These are phyloP conservation scores for Unio pictorum DNA, from an alignment of 2,888 invertebrate genomes.

Conservation along the genomic window DNA sequence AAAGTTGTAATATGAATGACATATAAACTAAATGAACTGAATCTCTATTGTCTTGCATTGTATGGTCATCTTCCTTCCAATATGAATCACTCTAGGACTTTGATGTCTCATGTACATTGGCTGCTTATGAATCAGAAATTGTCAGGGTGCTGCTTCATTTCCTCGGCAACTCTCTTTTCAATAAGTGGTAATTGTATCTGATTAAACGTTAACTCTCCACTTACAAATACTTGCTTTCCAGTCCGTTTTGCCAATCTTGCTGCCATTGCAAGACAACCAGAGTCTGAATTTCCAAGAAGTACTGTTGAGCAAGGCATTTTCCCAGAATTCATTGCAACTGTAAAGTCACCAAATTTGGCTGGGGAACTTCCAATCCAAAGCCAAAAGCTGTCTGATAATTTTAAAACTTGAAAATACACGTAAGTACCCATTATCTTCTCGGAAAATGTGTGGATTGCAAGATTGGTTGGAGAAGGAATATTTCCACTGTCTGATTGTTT, in stretches of 20 bases:
- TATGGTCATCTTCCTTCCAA: too few relatives aligned
- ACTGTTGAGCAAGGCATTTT: conserved; percentile 41
- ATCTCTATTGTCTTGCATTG: too few relatives aligned
- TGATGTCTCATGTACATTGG: too few relatives aligned
- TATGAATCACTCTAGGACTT: too few relatives aligned
- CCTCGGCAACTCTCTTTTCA: conserved; percentile 54
- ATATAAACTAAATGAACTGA: too few relatives aligned
- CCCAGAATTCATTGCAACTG: conserved; percentile 55
- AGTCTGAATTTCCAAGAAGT: conserved; percentile 40
- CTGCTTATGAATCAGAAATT: conserved; percentile 28
- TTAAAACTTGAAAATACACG: conserved; percentile 53
- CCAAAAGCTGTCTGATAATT: conserved; percentile 53
- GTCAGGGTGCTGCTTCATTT: conserved; percentile 46
- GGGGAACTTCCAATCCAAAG: conserved; percentile 56
- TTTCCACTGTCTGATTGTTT: too few relatives aligned
- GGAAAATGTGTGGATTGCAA: conserved; percentile 39
- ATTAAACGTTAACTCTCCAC: conserved; percentile 49
- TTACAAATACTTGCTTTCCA: conserved; percentile 61
- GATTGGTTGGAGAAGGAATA: too few relatives aligned
- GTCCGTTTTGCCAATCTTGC: conserved; percentile 53
- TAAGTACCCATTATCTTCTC: conserved; percentile 44
- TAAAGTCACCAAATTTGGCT: conserved; percentile 46
- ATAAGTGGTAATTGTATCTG: conserved; percentile 49
- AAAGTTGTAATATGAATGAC: too few relatives aligned
- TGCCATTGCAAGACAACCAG: conserved; percentile 46